These are phyloP conservation scores for Squalus acanthias DNA, from an alignment of 2,797 vertebrate species.

Conservation along the genomic window DNA sequence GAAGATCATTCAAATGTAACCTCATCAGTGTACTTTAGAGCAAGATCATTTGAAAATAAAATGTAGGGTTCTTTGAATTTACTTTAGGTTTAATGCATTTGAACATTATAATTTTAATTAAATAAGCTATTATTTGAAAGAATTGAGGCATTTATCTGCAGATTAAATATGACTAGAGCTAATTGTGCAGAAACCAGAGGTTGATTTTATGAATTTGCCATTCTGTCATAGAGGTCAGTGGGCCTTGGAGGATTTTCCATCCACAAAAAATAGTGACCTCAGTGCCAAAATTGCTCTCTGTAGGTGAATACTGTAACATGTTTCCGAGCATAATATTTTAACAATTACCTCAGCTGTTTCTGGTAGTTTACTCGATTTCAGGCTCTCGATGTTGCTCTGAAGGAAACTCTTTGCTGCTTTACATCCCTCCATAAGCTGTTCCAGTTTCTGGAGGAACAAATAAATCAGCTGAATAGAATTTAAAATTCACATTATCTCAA, in stretches of 20 bases:
- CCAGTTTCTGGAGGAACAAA: slow-evolving; percentile 64
- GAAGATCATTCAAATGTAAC: no score
- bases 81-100: not conserved
- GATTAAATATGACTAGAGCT: not conserved
- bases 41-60: not conserved
- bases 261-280: not conserved
- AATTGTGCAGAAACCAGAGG: not conserved
- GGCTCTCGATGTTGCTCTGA: slow-evolving; percentile 61
- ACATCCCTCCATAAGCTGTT: slow-evolving; percentile 72
- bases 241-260: not conserved
- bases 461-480: slow-evolving; percentile 13
- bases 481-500: not conserved
- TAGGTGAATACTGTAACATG: not conserved
- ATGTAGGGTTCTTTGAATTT: not conserved
- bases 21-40: no score
- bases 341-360: slow-evolving; percentile 63
- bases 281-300: not conserved
- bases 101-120: not conserved
- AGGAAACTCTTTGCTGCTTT: slow-evolving; percentile 67
- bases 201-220: not conserved
- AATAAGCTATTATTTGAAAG: not conserved
- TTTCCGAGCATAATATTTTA: not conserved
- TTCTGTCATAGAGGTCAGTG: not conserved
- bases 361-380: slow-evolving; percentile 64
- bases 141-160: not conserved